Evolutionary conservation across 2,888 invertebrate species (phyloP), one percentile per base, ranked within the genome.

Genomic region (Epistrophella euchroma): DNA sequence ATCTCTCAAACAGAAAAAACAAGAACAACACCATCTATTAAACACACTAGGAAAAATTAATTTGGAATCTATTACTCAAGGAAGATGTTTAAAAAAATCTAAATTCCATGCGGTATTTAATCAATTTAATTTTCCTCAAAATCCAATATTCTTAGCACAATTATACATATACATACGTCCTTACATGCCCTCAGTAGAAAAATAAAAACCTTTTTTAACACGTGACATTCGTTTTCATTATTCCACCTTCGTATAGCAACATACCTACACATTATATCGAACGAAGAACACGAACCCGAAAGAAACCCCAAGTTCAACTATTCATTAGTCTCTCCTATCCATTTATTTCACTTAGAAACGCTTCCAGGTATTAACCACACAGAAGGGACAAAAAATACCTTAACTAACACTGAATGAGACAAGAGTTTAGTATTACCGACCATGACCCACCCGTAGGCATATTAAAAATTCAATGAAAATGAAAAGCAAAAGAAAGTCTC

Each of bases 381-480:
- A 83, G 60, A 87, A 78, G 74, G 66, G 62, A 80, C 58, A 25
- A 55, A 72, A 72, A 32, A 68, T 37, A 58, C 55, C 37, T 50
- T 72, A 52, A 55, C 40, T 50, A 64, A 52, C 25, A 68, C 37
- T 43, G 40, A 71, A 68, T 76, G 60, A 74, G 78, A 70, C 64
- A 78, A 82, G 43, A 66, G 25, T 68, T 68, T 68, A 52, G 75
- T 78, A 87, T 83, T 79, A 68, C 76, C 55, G 68, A 76, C 76
- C 72, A 81, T 80, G 76, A 80, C 76, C 76, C 66, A 72, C 85
- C 85, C 75, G 80, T 76, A 81, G 85, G 85, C 83, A 83, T 87
- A 83, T 87, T 75, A 80, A 83, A 83, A 87, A 79, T 87, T 87
- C 83, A 83, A 82, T 83, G 78, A 78, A 71, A 68, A 72, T 32